A percentile compares a stretch with the other conserved stretches of the same genome.
Evolutionary conservation across 2,888 invertebrate species (phyloP).

Genomic region (Eugnorisma glareosa): DNA sequence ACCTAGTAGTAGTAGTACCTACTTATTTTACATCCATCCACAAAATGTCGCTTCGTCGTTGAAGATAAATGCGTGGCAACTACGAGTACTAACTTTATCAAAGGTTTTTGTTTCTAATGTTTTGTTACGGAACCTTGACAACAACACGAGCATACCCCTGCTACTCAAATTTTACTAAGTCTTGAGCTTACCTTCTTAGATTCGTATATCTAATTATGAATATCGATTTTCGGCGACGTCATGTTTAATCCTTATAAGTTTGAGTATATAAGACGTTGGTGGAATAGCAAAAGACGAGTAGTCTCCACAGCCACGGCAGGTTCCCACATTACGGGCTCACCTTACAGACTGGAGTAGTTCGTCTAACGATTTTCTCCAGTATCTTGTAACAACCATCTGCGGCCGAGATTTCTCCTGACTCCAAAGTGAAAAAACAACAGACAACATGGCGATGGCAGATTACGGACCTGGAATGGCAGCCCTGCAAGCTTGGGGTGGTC

Average conservation of each 20-base stretch:
- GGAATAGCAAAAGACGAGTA: slow-evolving; percentile 79
- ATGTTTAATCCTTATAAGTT: slow-evolving; percentile 78
- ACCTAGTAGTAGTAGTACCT: too few species aligned
- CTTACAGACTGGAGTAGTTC: slow-evolving; percentile 90
- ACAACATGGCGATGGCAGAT: slow-evolving; percentile 82
- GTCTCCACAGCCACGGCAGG: slow-evolving; percentile 85
- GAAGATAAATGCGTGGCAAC: background rate
- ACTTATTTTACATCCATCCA: background rate
- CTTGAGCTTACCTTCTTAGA: slow-evolving; percentile 85
- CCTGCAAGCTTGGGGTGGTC: slow-evolving; percentile 87
- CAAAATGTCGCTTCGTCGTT: background rate
- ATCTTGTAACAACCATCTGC: slow-evolving; percentile 87
- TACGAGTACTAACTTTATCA: background rate
- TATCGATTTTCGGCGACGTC: slow-evolving; percentile 86
- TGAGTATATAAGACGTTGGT: slow-evolving; percentile 83
- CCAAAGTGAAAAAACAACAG: slow-evolving; percentile 66
- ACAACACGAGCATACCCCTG: slow-evolving; percentile 31
- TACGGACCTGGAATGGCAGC: slow-evolving; percentile 86
- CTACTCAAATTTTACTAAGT: slow-evolving; percentile 65
- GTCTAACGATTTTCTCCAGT: slow-evolving; percentile 90
- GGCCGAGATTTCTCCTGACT: slow-evolving; percentile 75
- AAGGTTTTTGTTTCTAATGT: background rate
- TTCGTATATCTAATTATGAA: slow-evolving; percentile 88
- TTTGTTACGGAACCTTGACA: slow-evolving; percentile 39
- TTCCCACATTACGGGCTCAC: slow-evolving; percentile 81